Evolutionary conservation across 2,797 vertebrate genomes (phyloP), one percentile per base, ranked within the genome.

Genomic region (Clarias platycephalus): DNA sequence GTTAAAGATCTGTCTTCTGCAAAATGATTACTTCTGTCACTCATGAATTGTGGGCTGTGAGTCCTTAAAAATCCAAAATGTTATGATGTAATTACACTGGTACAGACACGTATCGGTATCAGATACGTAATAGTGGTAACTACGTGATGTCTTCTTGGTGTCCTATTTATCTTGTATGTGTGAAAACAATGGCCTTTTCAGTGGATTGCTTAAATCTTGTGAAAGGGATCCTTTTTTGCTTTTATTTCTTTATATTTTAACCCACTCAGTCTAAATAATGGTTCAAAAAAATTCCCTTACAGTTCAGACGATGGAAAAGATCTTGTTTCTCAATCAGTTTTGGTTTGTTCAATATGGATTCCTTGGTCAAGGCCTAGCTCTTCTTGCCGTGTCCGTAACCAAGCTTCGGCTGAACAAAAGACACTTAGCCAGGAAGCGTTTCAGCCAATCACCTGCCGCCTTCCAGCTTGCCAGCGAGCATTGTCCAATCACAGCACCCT

Each of bases 351-450:
- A 85, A 53, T 64, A 63, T 85, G 62, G 64, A 80, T 86, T 90
- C 90, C 88, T 63, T 83, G 80, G 89, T 92, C 82, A 89, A 91
- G 96, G 96, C 96, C 96, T 96, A 92, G 94, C 91, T 94, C 77
- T 92, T 93, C 94, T 91, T 85, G 84, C 92, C 93, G 91, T 93
- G 88, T 92, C 94, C 93, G 92, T 94, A 96, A 95, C 93, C 93
- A 95, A 95, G 95, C 95, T 96, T 93, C 94, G 95, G 96, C 95
- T 93, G 93, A 97, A 99, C 97, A 98, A 98, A 98, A 99, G 97
- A 96, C 96, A 96, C 96, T 97, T 95, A 96, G 95, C 95, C 97
- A 97, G 98, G 97, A 99, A 98, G 95, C 96, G 94, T 94, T 92
- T 88, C 88, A 91, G 94, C 98, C 98, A 99, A 99, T 99, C 97